Evolutionary conservation across 2,888 invertebrate genomes (phyloP), one percentile per base, ranked within the genome.

Genomic region (Drosophila buzzatii): DNA sequence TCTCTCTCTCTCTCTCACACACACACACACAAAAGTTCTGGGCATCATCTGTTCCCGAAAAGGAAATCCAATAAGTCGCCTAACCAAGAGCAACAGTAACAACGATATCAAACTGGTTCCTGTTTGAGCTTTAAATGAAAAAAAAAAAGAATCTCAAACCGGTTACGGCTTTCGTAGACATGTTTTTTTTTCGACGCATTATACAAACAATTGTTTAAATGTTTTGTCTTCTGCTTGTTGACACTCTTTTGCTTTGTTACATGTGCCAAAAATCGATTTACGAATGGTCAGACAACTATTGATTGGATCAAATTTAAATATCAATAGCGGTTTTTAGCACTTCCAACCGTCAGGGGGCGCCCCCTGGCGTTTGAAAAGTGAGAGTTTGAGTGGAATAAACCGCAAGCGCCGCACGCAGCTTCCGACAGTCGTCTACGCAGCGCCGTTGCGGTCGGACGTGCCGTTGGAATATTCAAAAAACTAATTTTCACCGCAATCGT

Each of bases 21-120:
- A 14, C 33, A 35, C 39, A 55, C 45, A 52, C 47, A 42, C 45
- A 62, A 74, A 52, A 58, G 83, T 85, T 83, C 86, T 86, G 71
- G 64, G 68, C 85, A 85, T 79, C 88, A 88, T 88, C 65, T 85
- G 88, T 88, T 87, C 88, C 88, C 79, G 69, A 88, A 85, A 85
- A 88, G 88, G 85, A 85, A 88, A 88, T 81, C 69, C 56, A 65
- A 58, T 74, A 73, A 69, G 62, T 39, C 51, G 47, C 45, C 53
- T 51, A 56, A 72, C 65, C 75, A 84, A 75, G 72, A 73, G 70
- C 68, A 62, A 66, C 27, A 68, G 27, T 27, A 39, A 67, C 72
- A 73, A 72, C 66, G 64, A 79, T 79, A 59, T 73, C 61, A 84
- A 84, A 84, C 83, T 79, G 81, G 85, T 85, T 85, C 83, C 86